Base-by-base conservation (phyloP, 2,888 invertebrate species). In the Geotrupes spiniger region DNA sequence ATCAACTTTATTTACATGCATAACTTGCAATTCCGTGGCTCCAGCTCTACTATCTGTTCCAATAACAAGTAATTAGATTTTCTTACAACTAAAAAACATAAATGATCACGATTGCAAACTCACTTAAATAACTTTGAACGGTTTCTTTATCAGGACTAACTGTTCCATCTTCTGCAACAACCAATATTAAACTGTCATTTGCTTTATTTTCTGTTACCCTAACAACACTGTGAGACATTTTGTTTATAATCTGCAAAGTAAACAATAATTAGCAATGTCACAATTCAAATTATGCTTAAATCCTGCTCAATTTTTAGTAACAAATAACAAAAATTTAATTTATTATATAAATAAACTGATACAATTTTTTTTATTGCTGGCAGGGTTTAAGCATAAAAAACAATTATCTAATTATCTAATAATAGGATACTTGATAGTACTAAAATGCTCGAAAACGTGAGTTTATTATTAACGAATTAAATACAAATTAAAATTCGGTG, bases 81-180 rank as follows among this genome's bases (percentile, higher is more conserved):
- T 6, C 27, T 25, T 9, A 21, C 11, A n/a, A 17, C 16, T 8
- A 8, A 14, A 38, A n/a, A 15, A 17, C 16, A n/a, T 4, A 14
- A 9, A 17, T 17, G 17, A 4, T n/a, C 11, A 27, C n/a, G n/a
- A n/a, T n/a, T n/a, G n/a, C 47, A 46, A 44, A 74, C 80, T 80
- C 78, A 91, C 91, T 86, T 75, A 92, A 81, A 57, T 89, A 78
- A 61, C 83, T 85, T 63, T 89, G 85, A 52, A 92, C 79, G 59
- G 87, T 84, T 63, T 86, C 84, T 66, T 86, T 85, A 73, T 92
- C 91, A 31, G 89, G 85, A 51, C 87, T 85, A 54, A 92, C 78
- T 52, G 84, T 84, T 61, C 91, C 91, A 81, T 91, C 90, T 75
- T 89, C 88, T 70, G 87, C 87, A 69, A 91, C 89, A 70, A 92